Conservation (phyloP, 1,140 invertebrate species). For the Camponotus floridanus region DNA sequence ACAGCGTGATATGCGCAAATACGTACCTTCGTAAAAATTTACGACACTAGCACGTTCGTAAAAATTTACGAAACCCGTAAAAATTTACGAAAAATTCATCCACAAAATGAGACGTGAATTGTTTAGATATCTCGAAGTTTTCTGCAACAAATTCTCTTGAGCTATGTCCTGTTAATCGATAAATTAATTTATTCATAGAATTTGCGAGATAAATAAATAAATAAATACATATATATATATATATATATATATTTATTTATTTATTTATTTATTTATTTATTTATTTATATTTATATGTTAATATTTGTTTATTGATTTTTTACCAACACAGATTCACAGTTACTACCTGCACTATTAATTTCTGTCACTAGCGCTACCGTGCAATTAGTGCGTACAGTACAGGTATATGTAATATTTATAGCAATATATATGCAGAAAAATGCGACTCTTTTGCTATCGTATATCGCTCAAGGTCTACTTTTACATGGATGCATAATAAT, state of each 20-base stretch:
- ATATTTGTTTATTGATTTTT: too few species aligned
- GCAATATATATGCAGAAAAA: background rate
- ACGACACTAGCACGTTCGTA: background rate
- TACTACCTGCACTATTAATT: too few species aligned
- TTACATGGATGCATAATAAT: conserved; percentile 9
- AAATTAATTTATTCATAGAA: too few species aligned
- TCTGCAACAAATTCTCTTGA: too few species aligned
- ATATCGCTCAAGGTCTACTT: background rate
- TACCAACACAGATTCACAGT: too few species aligned
- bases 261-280: too few species aligned
- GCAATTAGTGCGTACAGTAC: background rate
- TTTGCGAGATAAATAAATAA: too few species aligned
- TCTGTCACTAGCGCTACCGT: background rate
- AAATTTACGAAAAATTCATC: background rate
- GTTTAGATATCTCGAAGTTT: background rate
- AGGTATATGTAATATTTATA: background rate
- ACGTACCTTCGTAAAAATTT: background rate
- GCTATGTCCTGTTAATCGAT: too few species aligned
- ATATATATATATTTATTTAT: too few species aligned
- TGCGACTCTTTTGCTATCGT: background rate
- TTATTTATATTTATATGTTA: too few species aligned
- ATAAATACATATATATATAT: too few species aligned
- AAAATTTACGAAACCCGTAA: conserved; percentile 1
- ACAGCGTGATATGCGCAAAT: background rate
- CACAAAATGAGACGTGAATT: background rate